Evolutionary conservation across 2,888 invertebrate species (phyloP), one percentile per base, ranked within the genome.

Genomic region (Achlya flavicornis): DNA sequence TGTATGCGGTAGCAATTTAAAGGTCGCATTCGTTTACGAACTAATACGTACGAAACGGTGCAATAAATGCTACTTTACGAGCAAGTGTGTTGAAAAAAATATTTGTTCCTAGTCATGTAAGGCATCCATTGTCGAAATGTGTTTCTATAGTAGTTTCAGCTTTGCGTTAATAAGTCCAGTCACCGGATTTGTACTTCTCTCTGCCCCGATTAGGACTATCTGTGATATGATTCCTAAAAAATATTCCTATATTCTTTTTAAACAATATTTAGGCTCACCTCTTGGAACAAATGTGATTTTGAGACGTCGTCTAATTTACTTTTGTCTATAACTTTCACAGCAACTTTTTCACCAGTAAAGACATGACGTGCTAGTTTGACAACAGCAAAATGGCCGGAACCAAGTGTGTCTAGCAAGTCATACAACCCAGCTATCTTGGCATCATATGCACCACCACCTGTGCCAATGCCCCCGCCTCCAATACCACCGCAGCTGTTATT

Each of bases 311-410:
- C 99, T 80, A 99, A 94, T 93, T 99, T 99, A 79, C 97, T 98
- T 93, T 99, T 99, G 91, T 99, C 99, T 83, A 99, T 99, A 70
- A 99, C 97, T 96, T 98, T 98, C 63, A 98, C 98, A 64, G 98
- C 98, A 65, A 99, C 99, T 93, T 98, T 98, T 94, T 99, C 99
- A 48, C 99, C 99, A 63, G 99, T 99, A 91, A 99, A 99, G 66
- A 99, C 99, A 95, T 99, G 99, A 72, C 98, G 95, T 35, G 99
- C 99, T 72, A 98, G 94, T 94, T 99, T 99, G 59, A 99, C 99
- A 70, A 99, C 98, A 70, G 99, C 99, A 95, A 99, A 99, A 94
- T 99, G 99, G 66, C 99, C 99, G 68, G 98, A 97, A 61, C 99
- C 99, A 65, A 99, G 96, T 5, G 99, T 99, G 89, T 98, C 98